phyloP scores from a whole-genome alignment of 2,113 vertebrate species.

The Lampris megalopsis region DNA sequence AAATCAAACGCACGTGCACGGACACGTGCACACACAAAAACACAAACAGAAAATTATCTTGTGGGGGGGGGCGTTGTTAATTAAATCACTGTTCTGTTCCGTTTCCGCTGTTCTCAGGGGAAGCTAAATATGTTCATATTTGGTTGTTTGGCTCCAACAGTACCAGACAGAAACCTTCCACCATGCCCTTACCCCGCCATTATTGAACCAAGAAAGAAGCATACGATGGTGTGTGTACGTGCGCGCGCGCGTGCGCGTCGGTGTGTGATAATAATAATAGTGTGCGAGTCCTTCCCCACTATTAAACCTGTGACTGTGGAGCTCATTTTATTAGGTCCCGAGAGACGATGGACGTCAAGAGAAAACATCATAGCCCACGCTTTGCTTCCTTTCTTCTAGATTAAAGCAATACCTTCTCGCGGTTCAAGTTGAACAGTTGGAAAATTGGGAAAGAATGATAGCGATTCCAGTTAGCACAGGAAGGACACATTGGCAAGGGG shows the following conservation, averaged over 20 bases:
- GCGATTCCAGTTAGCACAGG: slow-evolving; percentile 28
- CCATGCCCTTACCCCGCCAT: slow-evolving; percentile 56
- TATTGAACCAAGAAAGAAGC: slow-evolving; percentile 76
- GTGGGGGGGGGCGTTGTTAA: slow-evolving; percentile 62
- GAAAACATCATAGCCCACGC: slow-evolving; percentile 54
- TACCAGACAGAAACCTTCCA: slow-evolving; percentile 58
- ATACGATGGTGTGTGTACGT: slow-evolving; percentile 35
- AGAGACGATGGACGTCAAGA: slow-evolving; percentile 57
- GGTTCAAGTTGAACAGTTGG: slow-evolving; percentile 57
- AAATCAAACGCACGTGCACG: not conserved
- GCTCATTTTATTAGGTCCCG: slow-evolving; percentile 68
- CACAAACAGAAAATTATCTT: slow-evolving; percentile 1
- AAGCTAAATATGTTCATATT: slow-evolving; percentile 55
- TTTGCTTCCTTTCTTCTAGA: slow-evolving; percentile 66
- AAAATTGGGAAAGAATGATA: slow-evolving; percentile 54
- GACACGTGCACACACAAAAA: slow-evolving; percentile 18
- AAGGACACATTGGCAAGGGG: slow-evolving; percentile 22
- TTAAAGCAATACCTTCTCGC: slow-evolving; percentile 75
- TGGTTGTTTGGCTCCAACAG: slow-evolving; percentile 53
- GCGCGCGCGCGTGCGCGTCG: slow-evolving; percentile 20
- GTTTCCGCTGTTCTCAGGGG: slow-evolving; percentile 56
- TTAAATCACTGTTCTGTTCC: slow-evolving; percentile 63
- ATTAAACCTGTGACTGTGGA: slow-evolving; percentile 38
- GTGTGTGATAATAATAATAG: not conserved
- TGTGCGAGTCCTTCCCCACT: slow-evolving; percentile 8